These are phyloP conservation scores for Philaethria dido DNA, from an alignment of 2,888 invertebrate genomes.

Conservation along the genomic window DNA sequence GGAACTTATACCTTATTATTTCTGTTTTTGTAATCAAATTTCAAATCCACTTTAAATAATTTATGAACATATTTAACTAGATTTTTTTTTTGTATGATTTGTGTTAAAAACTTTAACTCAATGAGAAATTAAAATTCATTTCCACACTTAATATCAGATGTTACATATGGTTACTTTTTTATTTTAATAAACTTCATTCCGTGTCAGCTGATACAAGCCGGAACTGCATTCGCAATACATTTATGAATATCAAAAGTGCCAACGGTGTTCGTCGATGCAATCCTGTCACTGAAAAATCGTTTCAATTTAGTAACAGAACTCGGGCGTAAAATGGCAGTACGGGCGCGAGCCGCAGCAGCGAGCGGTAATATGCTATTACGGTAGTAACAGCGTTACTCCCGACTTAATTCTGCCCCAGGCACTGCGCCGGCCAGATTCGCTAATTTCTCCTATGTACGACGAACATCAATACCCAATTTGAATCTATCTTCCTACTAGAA, in stretches of 20 bases:
- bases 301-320: slow-evolving; percentile 69
- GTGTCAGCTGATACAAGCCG: slow-evolving; percentile 43
- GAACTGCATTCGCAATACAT: slow-evolving; percentile 43
- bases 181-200: slow-evolving; percentile 27
- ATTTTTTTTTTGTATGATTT: not conserved
- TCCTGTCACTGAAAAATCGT: slow-evolving; percentile 74
- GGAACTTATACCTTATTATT: not conserved
- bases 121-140: not conserved
- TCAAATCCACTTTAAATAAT: not conserved
- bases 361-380: slow-evolving; percentile 74
- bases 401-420: slow-evolving; percentile 77
- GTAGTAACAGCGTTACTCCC: slow-evolving; percentile 79
- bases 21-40: not conserved
- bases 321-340: slow-evolving; percentile 67
- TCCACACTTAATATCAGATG: not conserved
- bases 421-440: slow-evolving; percentile 61
- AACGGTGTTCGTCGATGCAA: slow-evolving; percentile 66
- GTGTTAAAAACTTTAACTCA: not conserved
- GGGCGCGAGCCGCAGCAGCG: slow-evolving; percentile 52
- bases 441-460: slow-evolving; percentile 61
- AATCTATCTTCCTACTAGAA: slow-evolving; percentile 21
- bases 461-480: slow-evolving; percentile 41
- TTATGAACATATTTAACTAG: too few species aligned
- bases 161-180: slow-evolving; percentile 27
- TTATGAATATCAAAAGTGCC: slow-evolving; percentile 59